A percentile compares a stretch with the other conserved stretches of the same genome.
phyloP scores from a whole-genome alignment of 2,113 vertebrate species.

The Dromaius novaehollandiae region DNA sequence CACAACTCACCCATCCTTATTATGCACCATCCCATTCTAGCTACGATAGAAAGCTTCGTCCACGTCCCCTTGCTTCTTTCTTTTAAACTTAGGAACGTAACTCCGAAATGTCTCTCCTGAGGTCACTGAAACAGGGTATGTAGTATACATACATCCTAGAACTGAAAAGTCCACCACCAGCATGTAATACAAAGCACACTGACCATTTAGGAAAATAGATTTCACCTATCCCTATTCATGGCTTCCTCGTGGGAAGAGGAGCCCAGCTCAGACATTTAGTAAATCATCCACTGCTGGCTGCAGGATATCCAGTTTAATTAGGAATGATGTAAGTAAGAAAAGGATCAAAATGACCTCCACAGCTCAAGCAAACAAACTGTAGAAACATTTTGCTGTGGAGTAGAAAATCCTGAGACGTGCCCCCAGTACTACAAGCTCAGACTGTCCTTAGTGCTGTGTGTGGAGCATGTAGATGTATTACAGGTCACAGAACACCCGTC shows the following conservation, averaged over 20 bases:
- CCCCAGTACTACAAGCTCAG: neutral
- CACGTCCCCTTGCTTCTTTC: neutral
- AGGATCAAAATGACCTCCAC: neutral
- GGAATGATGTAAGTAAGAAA: neutral
- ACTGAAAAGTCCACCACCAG: neutral
- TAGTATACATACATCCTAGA: fast-evolving
- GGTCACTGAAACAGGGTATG: neutral
- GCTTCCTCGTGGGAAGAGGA: neutral
- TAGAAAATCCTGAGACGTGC: neutral
- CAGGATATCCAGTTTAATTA: neutral
- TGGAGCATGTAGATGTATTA: neutral
- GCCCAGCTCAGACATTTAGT: neutral
- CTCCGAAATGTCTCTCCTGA: neutral
- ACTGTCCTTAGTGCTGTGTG: neutral
- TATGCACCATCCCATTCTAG: neutral
- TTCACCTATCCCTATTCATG: neutral
- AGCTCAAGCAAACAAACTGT: neutral
- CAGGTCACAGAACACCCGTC: neutral
- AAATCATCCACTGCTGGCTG: neutral
- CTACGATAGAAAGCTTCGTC: neutral
- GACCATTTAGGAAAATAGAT: neutral
- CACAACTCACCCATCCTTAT: neutral
- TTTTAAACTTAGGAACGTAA: neutral
- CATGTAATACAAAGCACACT: neutral
- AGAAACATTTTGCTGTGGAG: neutral